Base-by-base conservation (phyloP, 2,113 vertebrate genomes). In the Dicerorhinus sumatrensis region DNA sequence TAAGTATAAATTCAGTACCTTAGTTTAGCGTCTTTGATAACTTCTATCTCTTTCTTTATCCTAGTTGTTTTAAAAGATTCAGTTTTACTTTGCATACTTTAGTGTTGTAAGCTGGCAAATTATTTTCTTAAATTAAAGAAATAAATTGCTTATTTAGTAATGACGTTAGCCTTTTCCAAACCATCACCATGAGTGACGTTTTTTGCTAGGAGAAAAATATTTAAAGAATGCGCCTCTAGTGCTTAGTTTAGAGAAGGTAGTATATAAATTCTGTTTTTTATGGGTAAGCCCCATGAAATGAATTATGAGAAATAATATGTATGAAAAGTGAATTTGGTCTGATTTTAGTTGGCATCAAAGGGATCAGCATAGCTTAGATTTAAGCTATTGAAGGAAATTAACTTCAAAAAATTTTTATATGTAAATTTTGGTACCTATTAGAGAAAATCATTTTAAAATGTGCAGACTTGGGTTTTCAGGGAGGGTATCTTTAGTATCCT, bases 251-350 rank as follows among this genome's bases (percentile, higher is more conserved):
- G 73, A 95, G 73, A 86, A 60, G 21, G 60, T 77, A 36, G 18
- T 6, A 56, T 73, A 75, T 93, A 94, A 95, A 83, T 87, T 89
- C 69, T 96, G 39, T 76, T 89, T 95, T 95, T 95, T 97, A 58
- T 92, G 73, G 75, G 63, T 92, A 95, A 94, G 58, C 27, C 46
- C 94, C 58, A 83, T 95, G 79, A 97, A 94, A 79, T 97, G 91
- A 97, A 95, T 92, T 95, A 94, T 80, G 42, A 95, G 39, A 73
- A 86, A 33, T 85, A 91, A 70, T 63, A 79, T 86, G 48, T 93
- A 83, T 96, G 73, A 94, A 83, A 96, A 97, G 91, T 95, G 84
- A 94, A 90, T 97, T 96, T 96, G 75, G 39, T 92, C 84, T 97
- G 79, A 90, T 97, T 95, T 92, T 96, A 94, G 42, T 94, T 97